Evolutionary conservation across 1,140 invertebrate species (phyloP), one percentile per base, ranked within the genome.

Genomic region (Drosophila biarmipes): DNA sequence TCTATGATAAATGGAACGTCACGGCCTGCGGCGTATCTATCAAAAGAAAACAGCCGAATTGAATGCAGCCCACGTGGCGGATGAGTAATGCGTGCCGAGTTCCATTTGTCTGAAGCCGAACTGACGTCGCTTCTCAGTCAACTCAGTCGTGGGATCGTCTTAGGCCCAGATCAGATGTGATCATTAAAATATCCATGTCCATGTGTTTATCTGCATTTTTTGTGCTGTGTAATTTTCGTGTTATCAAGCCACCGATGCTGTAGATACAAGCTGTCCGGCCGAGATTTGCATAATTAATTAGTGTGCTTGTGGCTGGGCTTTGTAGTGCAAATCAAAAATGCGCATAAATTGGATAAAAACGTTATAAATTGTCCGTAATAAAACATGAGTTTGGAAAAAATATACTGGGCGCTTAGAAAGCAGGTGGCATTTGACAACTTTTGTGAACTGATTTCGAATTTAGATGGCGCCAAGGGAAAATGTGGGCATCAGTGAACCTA

Each of bases 241-340:
- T 74, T 76, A 75, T 76, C 52, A 75, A 53, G 54, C 38, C 73
- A 21, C 17, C 35, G 78, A 86, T 81, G 78, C 69, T 64, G 54
- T 71, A 81, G 81, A 87, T 86, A 82, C 57, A 73, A 77, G 73
- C 64, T 71, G 52, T 45, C 68, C 63, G 69, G 37, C 40, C 51
- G 59, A 75, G 62, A 87, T 87, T 87, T 84, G 79, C 84, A 87
- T 87, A 87, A 87, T 89, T 87, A 87, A 87, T 87, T 87, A 82
- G 63, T 66, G 49, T 73, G 71, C 62, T 85, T 85, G 57, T 74
- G 55, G 57, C 69, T 89, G 84, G 71, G 58, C 72, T 80, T 89
- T 87, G 77, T 87, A 71, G 79, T 89, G 84, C 84, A 89, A 77
- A 89, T 87, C 78, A 81, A 87, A 87, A 87, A 86, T 82, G 81